phyloP scores from a whole-genome alignment of 2,888 invertebrate genomes.

The Melanostoma mellinum region DNA sequence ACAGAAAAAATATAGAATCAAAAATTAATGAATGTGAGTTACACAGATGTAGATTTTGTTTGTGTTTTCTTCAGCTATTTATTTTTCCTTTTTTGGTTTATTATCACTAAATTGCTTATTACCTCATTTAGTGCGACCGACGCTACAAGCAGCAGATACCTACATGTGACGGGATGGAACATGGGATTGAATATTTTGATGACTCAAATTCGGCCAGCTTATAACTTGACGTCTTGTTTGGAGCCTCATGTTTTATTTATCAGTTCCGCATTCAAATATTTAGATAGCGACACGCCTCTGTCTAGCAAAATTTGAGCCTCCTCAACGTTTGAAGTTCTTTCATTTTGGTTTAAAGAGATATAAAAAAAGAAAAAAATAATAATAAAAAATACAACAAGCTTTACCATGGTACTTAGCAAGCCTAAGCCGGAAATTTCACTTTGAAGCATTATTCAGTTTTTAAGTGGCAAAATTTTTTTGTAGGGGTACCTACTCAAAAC shows the following conservation, averaged over 20 bases:
- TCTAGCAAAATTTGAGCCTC: background rate
- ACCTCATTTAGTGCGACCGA: constrained; percentile 53
- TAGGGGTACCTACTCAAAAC: constrained; percentile 2
- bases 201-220: constrained; percentile 23
- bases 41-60: constrained; percentile 15
- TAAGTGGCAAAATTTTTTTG: constrained; percentile 50
- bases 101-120: constrained; percentile 59
- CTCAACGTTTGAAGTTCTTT: background rate
- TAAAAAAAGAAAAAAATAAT: constrained; percentile 4
- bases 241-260: constrained; percentile 59
- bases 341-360: background rate
- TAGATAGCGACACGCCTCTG: constrained; percentile 6
- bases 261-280: constrained; percentile 22
- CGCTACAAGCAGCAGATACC: constrained; percentile 11
- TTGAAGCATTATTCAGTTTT: constrained; percentile 40
- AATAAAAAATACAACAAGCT: background rate
- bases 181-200: constrained; percentile 11
- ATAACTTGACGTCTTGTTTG: constrained; percentile 33
- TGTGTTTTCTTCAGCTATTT: constrained; percentile 12
- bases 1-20: constrained; percentile 17
- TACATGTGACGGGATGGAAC: background rate
- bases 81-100: constrained; percentile 18
- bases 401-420: constrained; percentile 11
- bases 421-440: constrained; percentile 64
- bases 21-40: constrained; percentile 34